Evolutionary conservation across 2,113 vertebrate species (phyloP).

Genomic region (Gobio gobio): DNA sequence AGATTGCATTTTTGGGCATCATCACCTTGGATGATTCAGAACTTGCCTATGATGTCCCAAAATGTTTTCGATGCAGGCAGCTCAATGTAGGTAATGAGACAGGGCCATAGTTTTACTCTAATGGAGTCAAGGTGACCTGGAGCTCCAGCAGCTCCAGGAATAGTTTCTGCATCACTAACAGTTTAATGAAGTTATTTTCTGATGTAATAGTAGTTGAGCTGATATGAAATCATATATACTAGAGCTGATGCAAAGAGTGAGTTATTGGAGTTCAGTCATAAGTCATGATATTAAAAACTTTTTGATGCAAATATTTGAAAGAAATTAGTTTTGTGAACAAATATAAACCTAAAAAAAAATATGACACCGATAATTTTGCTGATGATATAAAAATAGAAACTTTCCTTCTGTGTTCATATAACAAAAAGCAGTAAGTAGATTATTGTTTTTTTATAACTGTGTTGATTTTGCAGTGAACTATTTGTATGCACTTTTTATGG

Average conservation of each 20-base stretch:
- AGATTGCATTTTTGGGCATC: neutral
- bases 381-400: neutral
- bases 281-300: neutral
- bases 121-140: neutral
- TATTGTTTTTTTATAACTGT: neutral
- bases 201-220: neutral
- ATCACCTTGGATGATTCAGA: neutral
- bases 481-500: neutral
- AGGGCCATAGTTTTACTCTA: neutral
- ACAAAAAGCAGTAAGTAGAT: neutral
- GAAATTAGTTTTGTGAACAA: neutral
- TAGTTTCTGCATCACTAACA: conserved; percentile 5
- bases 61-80: neutral
- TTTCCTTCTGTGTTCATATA: neutral
- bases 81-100: neutral
- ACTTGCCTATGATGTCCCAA: neutral
- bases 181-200: neutral
- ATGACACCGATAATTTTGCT: neutral
- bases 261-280: neutral
- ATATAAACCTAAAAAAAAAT: neutral
- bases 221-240: neutral
- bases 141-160: neutral
- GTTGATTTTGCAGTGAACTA: neutral
- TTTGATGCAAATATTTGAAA: neutral
- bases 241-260: neutral